Base-by-base conservation (phyloP, 2,888 invertebrate species). In the Trachelus tabidus region DNA sequence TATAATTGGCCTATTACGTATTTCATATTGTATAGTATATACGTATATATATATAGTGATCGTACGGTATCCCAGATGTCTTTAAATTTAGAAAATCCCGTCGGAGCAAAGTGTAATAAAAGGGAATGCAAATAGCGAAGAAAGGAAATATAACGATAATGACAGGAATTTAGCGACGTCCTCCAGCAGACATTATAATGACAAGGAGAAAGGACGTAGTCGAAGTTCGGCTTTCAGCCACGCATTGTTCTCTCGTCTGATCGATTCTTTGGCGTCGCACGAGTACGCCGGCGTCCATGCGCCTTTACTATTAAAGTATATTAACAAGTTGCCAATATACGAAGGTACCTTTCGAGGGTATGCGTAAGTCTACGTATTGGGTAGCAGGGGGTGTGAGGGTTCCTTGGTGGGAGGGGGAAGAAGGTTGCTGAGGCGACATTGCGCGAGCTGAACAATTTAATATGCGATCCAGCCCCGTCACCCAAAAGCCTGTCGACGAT, bases 371-470 rank as follows among this genome's bases (percentile, higher is more conserved):
- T 56, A 56, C 23, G 56, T 56, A 56, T 56, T 56, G 56, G 56
- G 56, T 56, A 9, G 15, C 9, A 2, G 23, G 56, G 56, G 56
- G 2, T 15, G 56, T 56, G 56, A 23, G 56, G 56, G 56, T 9
- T 56, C 23, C 23, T 71, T 12, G 0, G 69, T 1, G n/a, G 12
- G 30, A 1, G 3, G 30, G 0, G 12, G 75, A 56, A 31, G 11
- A 30, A 3, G 31, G 56, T 40, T 56, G 40, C 9, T 73, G 68
- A 34, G 81, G 80, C 79, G 86, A 82, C 82, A 86, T 86, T 86
- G 84, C 80, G 56, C 56, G 83, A 73, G 83, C 83, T 85, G 87
- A 87, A 88, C 89, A 87, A 88, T 89, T 89, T 88, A 88, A 88
- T 89, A 88, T 89, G 89, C 88, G 85, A 83, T 78, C 81, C 81